phyloP scores from a whole-genome alignment of 2,888 invertebrate genomes.

The Philopedon plagiatum region DNA sequence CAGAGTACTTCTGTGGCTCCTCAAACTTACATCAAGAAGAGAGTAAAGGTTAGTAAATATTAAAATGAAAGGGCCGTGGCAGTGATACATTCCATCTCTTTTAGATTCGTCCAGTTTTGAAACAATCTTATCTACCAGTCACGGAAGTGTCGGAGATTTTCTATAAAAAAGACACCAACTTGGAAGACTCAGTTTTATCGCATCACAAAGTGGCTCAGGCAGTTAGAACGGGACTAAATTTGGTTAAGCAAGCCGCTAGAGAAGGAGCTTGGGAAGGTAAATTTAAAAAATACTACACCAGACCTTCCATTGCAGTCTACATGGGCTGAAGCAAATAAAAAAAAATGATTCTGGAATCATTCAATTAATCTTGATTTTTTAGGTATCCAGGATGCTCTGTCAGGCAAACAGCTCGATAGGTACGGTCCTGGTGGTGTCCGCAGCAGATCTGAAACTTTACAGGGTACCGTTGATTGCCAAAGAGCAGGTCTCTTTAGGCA shows the following conservation, averaged over 20 bases:
- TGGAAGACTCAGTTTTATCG: conserved; percentile 31
- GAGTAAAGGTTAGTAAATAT: conserved; percentile 53
- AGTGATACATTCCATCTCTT: too few species aligned
- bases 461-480: conserved; percentile 75
- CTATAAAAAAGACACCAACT: conserved; percentile 40
- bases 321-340: too few species aligned
- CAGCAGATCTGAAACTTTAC: conserved; percentile 73
- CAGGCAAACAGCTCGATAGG: conserved; percentile 69
- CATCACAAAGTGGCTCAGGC: conserved; percentile 59
- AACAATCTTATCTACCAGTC: conserved; percentile 35
- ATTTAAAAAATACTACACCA: conserved; percentile 7
- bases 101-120: conserved; percentile 38
- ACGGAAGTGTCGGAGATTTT: conserved; percentile 49
- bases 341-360: too few species aligned
- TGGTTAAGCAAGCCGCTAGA: conserved; percentile 63
- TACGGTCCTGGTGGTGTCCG: conserved; percentile 77
- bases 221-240: conserved; percentile 60
- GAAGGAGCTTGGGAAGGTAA: conserved; percentile 59
- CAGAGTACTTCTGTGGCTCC: conserved; percentile 53
- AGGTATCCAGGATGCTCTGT: conserved; percentile 66
- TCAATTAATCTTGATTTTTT: neutral
- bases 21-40: conserved; percentile 53
- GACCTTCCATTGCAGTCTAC: too few species aligned
- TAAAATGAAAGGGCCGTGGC: too few species aligned
- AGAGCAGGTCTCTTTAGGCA: conserved; percentile 78